A percentile compares a stretch with the other conserved stretches of the same genome.
phyloP scores from a whole-genome alignment of 2,113 vertebrate genomes.

The Hemibagrus wyckioides region DNA sequence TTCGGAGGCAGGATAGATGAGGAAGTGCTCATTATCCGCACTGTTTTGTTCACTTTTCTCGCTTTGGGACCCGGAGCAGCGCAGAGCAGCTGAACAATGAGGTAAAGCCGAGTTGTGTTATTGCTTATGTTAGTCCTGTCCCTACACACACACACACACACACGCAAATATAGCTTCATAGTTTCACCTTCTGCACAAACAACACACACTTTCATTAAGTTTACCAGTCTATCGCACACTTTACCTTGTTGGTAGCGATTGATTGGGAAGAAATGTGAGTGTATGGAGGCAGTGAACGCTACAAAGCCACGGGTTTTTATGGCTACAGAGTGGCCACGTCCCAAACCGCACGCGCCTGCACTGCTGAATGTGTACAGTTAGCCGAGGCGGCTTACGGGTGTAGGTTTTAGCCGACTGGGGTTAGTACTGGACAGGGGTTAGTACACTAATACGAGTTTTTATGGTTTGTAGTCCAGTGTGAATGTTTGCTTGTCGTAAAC shows the following conservation, averaged over 20 bases:
- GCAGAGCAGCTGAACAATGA: conserved; percentile 25
- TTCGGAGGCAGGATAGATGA: conserved; percentile 65
- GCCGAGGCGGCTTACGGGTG: not conserved
- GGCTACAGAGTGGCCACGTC: not conserved
- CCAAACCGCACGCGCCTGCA: not conserved
- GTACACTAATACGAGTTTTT: not conserved
- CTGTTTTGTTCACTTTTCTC: conserved; percentile 50
- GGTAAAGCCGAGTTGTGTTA: conserved; percentile 1
- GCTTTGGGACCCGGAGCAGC: conserved; percentile 53
- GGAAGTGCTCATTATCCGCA: conserved; percentile 32
- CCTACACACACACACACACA: not conserved
- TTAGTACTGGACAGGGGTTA: not conserved
- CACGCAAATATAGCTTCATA: not conserved
- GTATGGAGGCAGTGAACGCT: not conserved
- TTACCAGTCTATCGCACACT: not conserved
- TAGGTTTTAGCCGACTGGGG: not conserved
- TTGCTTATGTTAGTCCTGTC: not conserved
- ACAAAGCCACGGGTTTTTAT: not conserved
- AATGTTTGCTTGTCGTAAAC: not conserved
- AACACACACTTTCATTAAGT: not conserved
- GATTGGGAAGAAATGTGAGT: not conserved
- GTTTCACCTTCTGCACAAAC: not conserved
- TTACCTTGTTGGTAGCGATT: not conserved
- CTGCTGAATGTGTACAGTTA: not conserved
- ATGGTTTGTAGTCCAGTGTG: not conserved